Percentiles rank a stretch among this genome's conserved stretches.
Evolutionary conservation across 2,888 invertebrate genomes (phyloP).

Genomic region (Sthenelais limicola): DNA sequence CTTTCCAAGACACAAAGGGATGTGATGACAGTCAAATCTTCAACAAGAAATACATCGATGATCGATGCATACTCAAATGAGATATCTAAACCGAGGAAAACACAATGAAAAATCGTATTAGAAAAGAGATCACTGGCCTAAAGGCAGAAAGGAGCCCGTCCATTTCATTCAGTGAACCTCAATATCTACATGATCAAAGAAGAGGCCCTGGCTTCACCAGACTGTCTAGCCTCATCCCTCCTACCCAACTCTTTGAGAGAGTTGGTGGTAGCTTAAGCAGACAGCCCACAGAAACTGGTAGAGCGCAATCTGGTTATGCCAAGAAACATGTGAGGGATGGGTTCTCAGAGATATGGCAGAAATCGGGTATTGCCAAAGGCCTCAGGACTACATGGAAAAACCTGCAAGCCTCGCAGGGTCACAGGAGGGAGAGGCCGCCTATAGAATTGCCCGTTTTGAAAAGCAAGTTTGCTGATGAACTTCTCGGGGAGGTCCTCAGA

Average conservation of each 20-base stretch:
- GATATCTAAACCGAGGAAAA: too few relatives aligned
- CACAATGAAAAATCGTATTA: too few relatives aligned
- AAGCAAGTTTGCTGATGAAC: slow-evolving; percentile 1
- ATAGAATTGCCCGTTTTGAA: neutral
- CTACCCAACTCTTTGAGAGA: slow-evolving; percentile 15
- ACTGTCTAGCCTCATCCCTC: slow-evolving; percentile 5
- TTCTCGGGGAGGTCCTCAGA: slow-evolving; percentile 14
- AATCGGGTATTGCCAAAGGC: slow-evolving; percentile 2
- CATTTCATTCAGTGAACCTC: slow-evolving; percentile 5
- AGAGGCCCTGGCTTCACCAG: neutral
- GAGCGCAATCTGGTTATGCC: neutral
- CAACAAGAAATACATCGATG: too few relatives aligned
- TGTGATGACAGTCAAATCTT: too few relatives aligned
- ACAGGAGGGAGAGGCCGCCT: neutral
- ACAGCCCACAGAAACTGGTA: neutral
- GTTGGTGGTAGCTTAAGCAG: too few relatives aligned
- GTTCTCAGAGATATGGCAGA: slow-evolving; percentile 14
- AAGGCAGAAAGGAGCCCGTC: neutral
- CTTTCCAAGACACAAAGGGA: too few relatives aligned
- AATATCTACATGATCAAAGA: neutral
- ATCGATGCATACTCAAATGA: too few relatives aligned
- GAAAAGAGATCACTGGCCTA: too few relatives aligned
- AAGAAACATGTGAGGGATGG: slow-evolving; percentile 2
- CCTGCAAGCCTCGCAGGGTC: neutral
- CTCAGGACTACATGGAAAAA: slow-evolving; percentile 17